Conservation (phyloP, 2,888 invertebrate genomes). For the Drosophila subquinaria region DNA sequence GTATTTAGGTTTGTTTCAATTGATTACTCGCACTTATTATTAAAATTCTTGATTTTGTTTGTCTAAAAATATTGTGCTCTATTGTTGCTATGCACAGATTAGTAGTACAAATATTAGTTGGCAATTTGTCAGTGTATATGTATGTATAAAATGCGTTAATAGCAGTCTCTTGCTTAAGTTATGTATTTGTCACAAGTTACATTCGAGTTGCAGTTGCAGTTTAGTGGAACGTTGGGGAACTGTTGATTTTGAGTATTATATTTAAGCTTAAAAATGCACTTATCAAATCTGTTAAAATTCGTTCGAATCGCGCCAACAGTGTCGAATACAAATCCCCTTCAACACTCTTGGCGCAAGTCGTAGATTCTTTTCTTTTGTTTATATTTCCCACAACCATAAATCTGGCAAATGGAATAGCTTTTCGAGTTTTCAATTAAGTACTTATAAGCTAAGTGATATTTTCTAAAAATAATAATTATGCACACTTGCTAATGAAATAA, state of each 20-base stretch:
- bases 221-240: slow-evolving; percentile 37
- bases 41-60: slow-evolving; percentile 29
- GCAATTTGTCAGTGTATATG: slow-evolving; percentile 39
- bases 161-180: slow-evolving; percentile 72
- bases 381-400: slow-evolving; percentile 40
- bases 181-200: slow-evolving; percentile 78
- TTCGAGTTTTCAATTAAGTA: slow-evolving; percentile 17
- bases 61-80: slow-evolving; percentile 56
- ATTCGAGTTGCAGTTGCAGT: slow-evolving; percentile 66
- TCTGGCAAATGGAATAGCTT: slow-evolving; percentile 39
- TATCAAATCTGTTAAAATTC: slow-evolving; percentile 24
- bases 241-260: slow-evolving; percentile 27
- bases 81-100: slow-evolving; percentile 61
- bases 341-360: slow-evolving; percentile 61
- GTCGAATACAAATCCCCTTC: neutral
- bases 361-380: neutral
- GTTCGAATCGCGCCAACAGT: slow-evolving; percentile 57
- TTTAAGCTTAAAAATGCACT: slow-evolving; percentile 37
- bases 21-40: slow-evolving; percentile 50
- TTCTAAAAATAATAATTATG: slow-evolving; percentile 51
- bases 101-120: slow-evolving; percentile 49
- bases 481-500: slow-evolving; percentile 25
- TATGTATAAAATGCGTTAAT: slow-evolving; percentile 65
- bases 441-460: slow-evolving; percentile 34
- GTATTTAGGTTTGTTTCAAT: slow-evolving; percentile 28